Evolutionary conservation across 2,888 invertebrate species (phyloP), one percentile per base, ranked within the genome.

Genomic region (Miltochrista miniata): DNA sequence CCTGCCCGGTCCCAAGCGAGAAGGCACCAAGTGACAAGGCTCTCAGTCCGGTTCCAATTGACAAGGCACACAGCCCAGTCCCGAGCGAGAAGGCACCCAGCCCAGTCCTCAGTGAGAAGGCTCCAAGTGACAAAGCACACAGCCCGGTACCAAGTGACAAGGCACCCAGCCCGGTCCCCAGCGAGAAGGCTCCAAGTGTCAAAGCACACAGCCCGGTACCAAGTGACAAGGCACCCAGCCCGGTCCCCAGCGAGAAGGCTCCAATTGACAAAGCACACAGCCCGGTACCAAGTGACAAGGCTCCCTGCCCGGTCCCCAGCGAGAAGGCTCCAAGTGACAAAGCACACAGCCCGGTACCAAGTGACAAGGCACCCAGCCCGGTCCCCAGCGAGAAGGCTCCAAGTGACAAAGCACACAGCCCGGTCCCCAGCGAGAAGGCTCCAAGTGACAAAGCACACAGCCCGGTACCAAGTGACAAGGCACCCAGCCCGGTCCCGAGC

Each of bases 141-240:
- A n/a, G n/a, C n/a, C 47, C 51, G 2, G 40, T 45, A 15, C 30
- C 8, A 1, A 45, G 41, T 8, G 54, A 54, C 0, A 56, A 43
- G 15, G 24, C 2, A 11, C 40, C 29, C 0, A 35, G 35, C 13
- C 12, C 30, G n/a, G 11, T 15, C 51, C n/a, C n/a, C n/a, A n/a
- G n/a, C n/a, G 63, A 64, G 0, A 58, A 66, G 18, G 3, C 29
- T 3, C 1, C 31, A 4, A 45, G 43, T 10, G 48, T 35, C 0
- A 29, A 38, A 7, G 1, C 10, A 7, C 2, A 18, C 2, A 40
- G 38, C 11, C 11, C 9, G 10, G 10, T 8, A 0, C 12, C 11
- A 14, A 56, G 51, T 7, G 46, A 40, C 0, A 54, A 29, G 0
- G 1, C 9, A 18, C 2, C 37, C 1, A 50, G 50, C 7, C 12